Conservation (phyloP, 2,797 vertebrate genomes). For the Leucoraja ocellata region DNA sequence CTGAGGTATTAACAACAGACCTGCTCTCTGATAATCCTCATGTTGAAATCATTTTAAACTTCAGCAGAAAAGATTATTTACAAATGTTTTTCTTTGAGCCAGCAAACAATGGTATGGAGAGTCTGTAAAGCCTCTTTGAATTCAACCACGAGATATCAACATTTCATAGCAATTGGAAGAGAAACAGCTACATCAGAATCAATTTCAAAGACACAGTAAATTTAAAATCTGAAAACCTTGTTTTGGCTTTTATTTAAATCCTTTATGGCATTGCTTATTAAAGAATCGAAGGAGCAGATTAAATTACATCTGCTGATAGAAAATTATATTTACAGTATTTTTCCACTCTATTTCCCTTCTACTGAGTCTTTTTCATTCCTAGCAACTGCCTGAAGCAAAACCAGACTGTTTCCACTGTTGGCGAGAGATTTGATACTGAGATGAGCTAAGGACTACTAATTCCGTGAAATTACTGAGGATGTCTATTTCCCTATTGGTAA, state of each 20-base stretch:
- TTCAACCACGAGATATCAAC: conserved; percentile 5
- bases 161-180: background rate
- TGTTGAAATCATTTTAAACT: background rate
- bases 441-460: no score
- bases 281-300: background rate
- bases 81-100: background rate
- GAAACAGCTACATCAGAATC: background rate
- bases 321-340: background rate
- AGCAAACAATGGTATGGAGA: background rate
- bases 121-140: background rate
- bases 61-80: background rate
- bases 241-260: background rate
- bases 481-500: no score
- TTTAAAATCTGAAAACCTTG: background rate
- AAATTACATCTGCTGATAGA: background rate
- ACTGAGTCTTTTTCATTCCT: no score
- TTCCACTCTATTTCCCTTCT: no score
- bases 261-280: background rate
- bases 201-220: background rate
- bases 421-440: no score
- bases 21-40: background rate
- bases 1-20: background rate
- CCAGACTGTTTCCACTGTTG: no score
- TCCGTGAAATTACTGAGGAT: no score
- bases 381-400: no score